Evolutionary conservation across 2,797 vertebrate species (phyloP).

Genomic region (Spheniscus humboldti): DNA sequence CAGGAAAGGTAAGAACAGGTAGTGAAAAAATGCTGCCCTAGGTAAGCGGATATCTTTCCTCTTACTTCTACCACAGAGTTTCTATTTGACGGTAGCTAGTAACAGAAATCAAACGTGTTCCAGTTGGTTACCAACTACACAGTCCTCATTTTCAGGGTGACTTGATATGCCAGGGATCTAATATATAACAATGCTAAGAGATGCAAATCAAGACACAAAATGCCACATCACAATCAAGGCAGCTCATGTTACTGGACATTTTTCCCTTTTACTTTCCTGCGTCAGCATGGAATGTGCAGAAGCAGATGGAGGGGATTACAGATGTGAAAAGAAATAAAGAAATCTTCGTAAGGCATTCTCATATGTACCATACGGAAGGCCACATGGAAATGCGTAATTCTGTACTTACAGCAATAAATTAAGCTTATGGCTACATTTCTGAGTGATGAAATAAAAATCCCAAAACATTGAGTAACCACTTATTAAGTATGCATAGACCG

Average conservation of each 20-base stretch:
- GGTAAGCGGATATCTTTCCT: not conserved
- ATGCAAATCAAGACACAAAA: not conserved
- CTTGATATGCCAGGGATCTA: not conserved
- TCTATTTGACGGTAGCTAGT: not conserved
- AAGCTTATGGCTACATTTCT: not conserved
- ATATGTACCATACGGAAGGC: accelerated
- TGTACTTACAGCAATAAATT: not conserved
- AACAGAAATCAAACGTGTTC: not conserved
- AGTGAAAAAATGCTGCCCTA: not conserved
- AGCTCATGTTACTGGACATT: not conserved
- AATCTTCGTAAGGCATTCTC: not conserved
- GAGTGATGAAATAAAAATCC: accelerated
- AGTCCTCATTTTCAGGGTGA: not conserved
- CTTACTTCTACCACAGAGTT: not conserved
- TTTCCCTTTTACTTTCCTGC: not conserved
- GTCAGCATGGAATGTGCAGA: not conserved
- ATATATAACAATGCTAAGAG: not conserved
- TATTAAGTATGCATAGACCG: not conserved
- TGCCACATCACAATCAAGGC: not conserved
- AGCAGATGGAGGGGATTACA: not conserved
- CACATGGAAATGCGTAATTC: not conserved
- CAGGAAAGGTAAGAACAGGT: not conserved
- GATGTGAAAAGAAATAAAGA: not conserved
- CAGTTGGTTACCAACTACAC: not conserved
- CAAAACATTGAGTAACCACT: not conserved